Percentiles rank a stretch among this genome's conserved stretches.
phyloP scores from a whole-genome alignment of 2,113 vertebrate species.

The Marmota monax region DNA sequence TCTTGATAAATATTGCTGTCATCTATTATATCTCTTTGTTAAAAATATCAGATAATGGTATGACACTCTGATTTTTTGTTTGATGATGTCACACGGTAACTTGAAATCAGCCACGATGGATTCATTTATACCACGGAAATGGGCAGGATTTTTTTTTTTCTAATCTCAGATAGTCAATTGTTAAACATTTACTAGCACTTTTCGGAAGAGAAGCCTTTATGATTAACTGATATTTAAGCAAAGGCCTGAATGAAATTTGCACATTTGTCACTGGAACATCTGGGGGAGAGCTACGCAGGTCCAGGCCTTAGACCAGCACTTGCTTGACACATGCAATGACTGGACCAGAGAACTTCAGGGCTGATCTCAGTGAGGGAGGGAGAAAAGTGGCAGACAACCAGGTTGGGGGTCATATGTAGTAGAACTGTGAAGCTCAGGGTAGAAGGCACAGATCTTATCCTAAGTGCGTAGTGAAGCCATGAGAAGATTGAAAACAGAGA shows the following conservation, averaged over 20 bases:
- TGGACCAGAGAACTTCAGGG: neutral
- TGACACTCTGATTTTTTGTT: fast-evolving
- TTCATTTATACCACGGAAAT: neutral
- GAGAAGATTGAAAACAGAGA: neutral
- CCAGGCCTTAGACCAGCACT: neutral
- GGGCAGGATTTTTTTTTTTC: neutral
- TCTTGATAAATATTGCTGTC: neutral
- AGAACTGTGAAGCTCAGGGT: neutral
- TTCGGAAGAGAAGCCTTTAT: neutral
- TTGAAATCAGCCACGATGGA: neutral
- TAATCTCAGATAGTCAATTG: neutral
- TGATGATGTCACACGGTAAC: neutral
- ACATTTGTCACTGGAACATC: neutral
- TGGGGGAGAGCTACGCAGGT: neutral
- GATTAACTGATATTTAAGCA: neutral
- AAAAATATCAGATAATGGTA: neutral
- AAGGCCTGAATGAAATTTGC: neutral
- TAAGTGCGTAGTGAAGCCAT: neutral
- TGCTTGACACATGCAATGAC: neutral
- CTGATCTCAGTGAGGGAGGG: neutral
- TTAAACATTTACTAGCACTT: neutral
- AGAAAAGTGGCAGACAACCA: neutral
- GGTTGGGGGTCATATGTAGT: neutral
- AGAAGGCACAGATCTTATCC: neutral
- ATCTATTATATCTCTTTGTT: neutral